Conservation (phyloP, 2,888 invertebrate species). For the Idaea straminata region DNA sequence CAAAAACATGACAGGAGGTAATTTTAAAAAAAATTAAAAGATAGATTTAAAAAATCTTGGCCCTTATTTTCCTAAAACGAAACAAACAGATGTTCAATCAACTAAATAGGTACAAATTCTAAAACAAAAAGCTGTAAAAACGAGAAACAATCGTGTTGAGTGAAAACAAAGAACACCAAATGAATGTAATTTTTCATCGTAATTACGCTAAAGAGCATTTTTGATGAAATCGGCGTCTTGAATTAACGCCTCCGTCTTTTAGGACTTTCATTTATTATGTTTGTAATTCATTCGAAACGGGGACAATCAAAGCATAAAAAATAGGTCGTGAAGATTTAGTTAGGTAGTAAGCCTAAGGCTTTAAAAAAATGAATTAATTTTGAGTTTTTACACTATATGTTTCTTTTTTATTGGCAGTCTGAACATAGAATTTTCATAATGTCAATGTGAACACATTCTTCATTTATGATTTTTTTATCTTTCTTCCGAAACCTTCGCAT, state of each 20-base stretch:
- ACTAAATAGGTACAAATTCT: not conserved
- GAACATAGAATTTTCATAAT: no score
- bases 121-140: not conserved
- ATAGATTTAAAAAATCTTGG: not conserved
- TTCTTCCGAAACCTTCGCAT: no score
- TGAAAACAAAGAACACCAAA: constrained; percentile 27
- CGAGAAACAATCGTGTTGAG: not conserved
- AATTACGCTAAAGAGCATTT: constrained; percentile 50
- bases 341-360: not conserved
- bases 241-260: constrained; percentile 43
- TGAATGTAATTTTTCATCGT: constrained; percentile 50
- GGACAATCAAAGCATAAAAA: not conserved
- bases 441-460: no score
- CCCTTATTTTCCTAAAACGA: not conserved
- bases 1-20: no score
- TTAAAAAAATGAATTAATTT: not conserved
- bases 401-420: no score
- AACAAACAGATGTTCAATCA: constrained; percentile 1
- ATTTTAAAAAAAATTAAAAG: no score
- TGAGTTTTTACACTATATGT: no score
- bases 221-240: constrained; percentile 47
- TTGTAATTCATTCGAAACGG: constrained; percentile 9
- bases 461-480: no score
- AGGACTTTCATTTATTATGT: constrained; percentile 34
- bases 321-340: not conserved